A percentile compares a stretch with the other conserved stretches of the same genome.
These are phyloP conservation scores for Cynaeus angustus DNA, from an alignment of 2,888 invertebrate species.

Conservation along the genomic window DNA sequence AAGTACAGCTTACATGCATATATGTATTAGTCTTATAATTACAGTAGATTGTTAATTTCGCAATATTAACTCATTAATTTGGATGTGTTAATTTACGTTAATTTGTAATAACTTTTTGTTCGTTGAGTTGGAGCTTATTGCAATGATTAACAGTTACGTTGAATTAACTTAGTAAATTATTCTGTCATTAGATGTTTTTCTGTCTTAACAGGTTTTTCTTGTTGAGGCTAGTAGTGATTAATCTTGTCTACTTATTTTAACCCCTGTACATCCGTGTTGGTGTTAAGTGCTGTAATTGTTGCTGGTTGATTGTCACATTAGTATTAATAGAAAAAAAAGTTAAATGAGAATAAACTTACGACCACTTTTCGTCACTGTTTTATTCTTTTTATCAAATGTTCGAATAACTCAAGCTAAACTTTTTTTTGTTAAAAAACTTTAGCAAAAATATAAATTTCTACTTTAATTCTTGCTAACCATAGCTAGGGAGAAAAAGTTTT, in stretches of 20 bases:
- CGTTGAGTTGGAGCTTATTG: conserved; percentile 4
- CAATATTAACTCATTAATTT: conserved; percentile 4
- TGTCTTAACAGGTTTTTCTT: conserved; percentile 16
- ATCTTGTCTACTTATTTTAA: conserved; percentile 4
- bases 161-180: conserved; percentile 10
- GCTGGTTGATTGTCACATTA: neutral
- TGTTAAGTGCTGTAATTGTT: conserved; percentile 4
- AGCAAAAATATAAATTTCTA: too few relatives aligned
- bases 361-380: neutral
- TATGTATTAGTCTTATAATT: neutral
- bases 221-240: neutral
- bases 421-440: too few relatives aligned
- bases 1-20: conserved; percentile 10
- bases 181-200: conserved; percentile 9
- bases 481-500: too few relatives aligned
- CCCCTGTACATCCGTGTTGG: neutral
- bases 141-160: conserved; percentile 19
- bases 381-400: too few relatives aligned
- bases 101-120: conserved; percentile 1
- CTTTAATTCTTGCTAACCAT: too few relatives aligned
- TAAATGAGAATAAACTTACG: neutral
- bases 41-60: neutral
- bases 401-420: too few relatives aligned
- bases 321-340: neutral
- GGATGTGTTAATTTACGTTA: conserved; percentile 9